Evolutionary conservation across 2,113 vertebrate genomes (phyloP).

Genomic region (Argyrosomus japonicus): DNA sequence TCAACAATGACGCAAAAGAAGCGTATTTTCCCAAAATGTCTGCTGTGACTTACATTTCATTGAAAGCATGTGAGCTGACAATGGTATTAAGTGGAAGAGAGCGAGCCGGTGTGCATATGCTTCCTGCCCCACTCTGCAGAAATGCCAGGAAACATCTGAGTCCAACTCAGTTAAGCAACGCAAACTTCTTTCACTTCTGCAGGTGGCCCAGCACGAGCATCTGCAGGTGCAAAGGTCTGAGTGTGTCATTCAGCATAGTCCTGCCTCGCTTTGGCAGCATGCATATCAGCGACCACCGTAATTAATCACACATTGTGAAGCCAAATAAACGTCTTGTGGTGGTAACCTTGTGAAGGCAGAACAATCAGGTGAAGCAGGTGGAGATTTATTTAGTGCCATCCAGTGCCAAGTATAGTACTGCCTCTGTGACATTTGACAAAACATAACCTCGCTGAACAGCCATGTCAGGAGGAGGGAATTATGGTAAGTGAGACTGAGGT

Average conservation of each 20-base stretch:
- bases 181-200: not conserved
- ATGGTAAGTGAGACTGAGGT: not conserved
- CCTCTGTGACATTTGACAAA: constrained; percentile 9
- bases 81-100: not conserved
- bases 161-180: not conserved
- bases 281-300: not conserved
- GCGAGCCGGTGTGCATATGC: not conserved
- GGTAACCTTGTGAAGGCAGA: not conserved
- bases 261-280: not conserved
- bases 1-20: not conserved
- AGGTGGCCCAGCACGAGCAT: constrained; percentile 1
- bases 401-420: no score
- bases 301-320: not conserved
- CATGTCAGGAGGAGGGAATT: not conserved
- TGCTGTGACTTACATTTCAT: not conserved
- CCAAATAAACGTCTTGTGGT: not conserved
- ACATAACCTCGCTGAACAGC: not conserved
- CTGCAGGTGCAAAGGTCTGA: constrained; percentile 27
- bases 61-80: constrained; percentile 14
- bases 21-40: not conserved
- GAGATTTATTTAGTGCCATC: not conserved
- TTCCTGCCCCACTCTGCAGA: constrained; percentile 19
- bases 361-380: constrained; percentile 1
- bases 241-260: not conserved
- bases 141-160: constrained; percentile 41